Evolutionary conservation across 2,113 vertebrate genomes (phyloP), one percentile per base, ranked within the genome.

Genomic region (Coptodon bakossiorum): DNA sequence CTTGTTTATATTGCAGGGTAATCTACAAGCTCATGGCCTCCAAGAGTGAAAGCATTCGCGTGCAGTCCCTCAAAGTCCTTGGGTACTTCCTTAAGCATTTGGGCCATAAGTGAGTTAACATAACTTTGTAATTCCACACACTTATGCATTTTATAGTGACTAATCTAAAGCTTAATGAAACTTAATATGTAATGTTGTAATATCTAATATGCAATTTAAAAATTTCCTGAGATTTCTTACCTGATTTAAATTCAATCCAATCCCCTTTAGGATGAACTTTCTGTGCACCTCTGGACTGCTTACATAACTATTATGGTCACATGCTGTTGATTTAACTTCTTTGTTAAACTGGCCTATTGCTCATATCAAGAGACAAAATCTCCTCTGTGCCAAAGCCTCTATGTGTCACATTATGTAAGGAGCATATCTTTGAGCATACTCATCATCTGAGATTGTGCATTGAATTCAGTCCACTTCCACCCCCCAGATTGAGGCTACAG

Each of bases 51-150:
- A 98, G 97, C 93, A 98, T 99, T 95, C 97, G 98, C 90, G 98
- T 99, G 59, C 98, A 99, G 93, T 98, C 98, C 80, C 97, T 99
- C 93, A 99, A 99, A 94, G 98, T 98, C 68, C 96, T 99, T 76
- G 98, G 98, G 73, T 99, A 99, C 95, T 99, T 99, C 95, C 97
- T 99, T 88, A 99, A 99, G 94, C 98, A 99, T 93, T 95, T 99
- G 93, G 98, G 98, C 87, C 98, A 99, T 96, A 99, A 99, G 98
- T 99, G 97, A 98, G 98, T 98, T 81, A 80, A 14, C 7, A 6
- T 13, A 53, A 40, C 36, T 54, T 17, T 52, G 6, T 66, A 66
- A 84, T 54, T 79, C 78, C 36, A 80, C 29, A 48, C 12, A 50
- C 50, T 40, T 56, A 2, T 88, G 29, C 19, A 17, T 89, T 61